Conservation (phyloP, 2,113 vertebrate genomes). For the Ctenomys sociabilis region DNA sequence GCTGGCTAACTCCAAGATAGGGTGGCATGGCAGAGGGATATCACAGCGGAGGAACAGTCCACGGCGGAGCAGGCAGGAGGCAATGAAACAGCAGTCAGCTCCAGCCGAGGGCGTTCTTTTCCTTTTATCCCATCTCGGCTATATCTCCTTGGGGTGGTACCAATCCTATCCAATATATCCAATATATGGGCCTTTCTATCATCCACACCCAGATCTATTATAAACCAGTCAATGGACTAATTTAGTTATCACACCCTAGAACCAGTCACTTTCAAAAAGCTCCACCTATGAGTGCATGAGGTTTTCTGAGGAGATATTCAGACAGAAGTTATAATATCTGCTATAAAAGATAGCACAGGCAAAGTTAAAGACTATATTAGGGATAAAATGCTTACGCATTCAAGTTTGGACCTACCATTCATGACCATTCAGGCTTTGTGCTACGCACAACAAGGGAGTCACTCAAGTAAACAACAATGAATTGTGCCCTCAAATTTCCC, state of each 20-base stretch:
- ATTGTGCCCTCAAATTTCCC: background rate
- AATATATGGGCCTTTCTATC: background rate
- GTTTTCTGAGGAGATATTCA: background rate
- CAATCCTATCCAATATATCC: background rate
- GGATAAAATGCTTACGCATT: background rate
- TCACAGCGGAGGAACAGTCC: background rate
- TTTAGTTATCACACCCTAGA: background rate
- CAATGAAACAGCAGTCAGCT: background rate
- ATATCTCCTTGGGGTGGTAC: background rate
- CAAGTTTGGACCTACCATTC: background rate
- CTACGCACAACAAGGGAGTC: background rate
- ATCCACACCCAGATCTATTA: background rate
- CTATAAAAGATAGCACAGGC: slow-evolving; percentile 21
- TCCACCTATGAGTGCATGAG: background rate
- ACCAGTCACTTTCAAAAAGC: background rate
- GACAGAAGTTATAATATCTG: background rate
- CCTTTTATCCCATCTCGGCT: background rate
- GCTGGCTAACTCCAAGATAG: background rate
- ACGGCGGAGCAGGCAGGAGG: background rate
- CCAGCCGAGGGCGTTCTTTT: background rate
- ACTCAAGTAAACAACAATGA: background rate
- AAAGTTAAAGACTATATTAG: slow-evolving; percentile 19
- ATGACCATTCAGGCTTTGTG: background rate
- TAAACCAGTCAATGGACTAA: background rate
- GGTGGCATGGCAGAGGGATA: background rate